phyloP scores from a whole-genome alignment of 2,113 vertebrate genomes.

The Ia io region DNA sequence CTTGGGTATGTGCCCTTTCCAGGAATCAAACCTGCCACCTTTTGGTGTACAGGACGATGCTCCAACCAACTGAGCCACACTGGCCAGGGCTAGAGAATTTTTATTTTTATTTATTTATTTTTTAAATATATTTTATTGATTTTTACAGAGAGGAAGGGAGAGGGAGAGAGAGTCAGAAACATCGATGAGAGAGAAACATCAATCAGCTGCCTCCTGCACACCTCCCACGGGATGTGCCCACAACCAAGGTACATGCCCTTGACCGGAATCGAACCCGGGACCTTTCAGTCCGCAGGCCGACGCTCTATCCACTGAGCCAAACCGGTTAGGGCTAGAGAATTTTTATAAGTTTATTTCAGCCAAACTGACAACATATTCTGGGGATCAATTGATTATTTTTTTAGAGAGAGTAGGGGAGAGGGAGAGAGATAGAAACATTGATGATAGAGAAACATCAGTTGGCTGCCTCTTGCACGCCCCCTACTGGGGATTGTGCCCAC shows the following conservation, averaged over 20 bases:
- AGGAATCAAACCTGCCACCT: background rate
- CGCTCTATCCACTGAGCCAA: background rate
- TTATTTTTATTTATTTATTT: background rate
- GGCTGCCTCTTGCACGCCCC: background rate
- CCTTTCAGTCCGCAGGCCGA: too few species aligned
- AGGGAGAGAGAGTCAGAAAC: too few species aligned
- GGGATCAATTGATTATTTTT: too few species aligned
- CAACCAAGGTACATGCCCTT: too few species aligned
- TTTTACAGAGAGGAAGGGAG: too few species aligned
- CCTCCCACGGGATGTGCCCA: too few species aligned
- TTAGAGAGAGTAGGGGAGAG: too few species aligned
- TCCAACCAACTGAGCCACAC: background rate
- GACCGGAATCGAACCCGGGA: too few species aligned
- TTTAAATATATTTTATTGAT: too few species aligned
- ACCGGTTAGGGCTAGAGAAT: background rate
- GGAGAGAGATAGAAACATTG: background rate
- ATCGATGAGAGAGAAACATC: too few species aligned
- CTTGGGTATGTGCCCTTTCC: background rate
- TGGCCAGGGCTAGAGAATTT: background rate
- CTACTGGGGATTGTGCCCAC: too few species aligned
- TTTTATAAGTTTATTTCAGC: background rate
- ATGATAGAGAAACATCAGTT: background rate
- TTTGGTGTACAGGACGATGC: background rate
- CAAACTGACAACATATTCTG: background rate
- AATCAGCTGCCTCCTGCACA: too few species aligned